A percentile compares a stretch with the other conserved stretches of the same genome.
These are phyloP conservation scores for Pituophis catenifer DNA, from an alignment of 2,113 vertebrate species.

Conservation along the genomic window DNA sequence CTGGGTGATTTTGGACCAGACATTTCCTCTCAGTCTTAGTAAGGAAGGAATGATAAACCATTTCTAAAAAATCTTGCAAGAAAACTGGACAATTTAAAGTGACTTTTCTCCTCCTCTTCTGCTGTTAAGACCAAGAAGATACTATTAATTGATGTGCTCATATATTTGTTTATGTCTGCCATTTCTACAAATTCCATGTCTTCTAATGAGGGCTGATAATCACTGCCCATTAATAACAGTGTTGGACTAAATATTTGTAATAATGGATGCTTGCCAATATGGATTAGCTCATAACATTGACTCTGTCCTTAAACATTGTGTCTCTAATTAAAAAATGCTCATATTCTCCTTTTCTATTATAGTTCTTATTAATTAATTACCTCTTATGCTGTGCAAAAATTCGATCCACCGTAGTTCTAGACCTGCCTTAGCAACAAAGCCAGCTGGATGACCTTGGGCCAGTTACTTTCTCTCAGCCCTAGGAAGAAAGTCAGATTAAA, in stretches of 20 bases:
- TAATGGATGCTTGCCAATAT: background rate
- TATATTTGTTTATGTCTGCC: background rate
- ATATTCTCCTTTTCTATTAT: background rate
- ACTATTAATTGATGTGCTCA: background rate
- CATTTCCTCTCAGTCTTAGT: background rate
- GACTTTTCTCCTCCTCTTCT: background rate
- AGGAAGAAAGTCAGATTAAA: background rate
- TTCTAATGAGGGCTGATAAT: background rate
- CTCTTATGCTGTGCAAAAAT: background rate
- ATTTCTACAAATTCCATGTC: background rate
- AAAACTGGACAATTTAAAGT: background rate
- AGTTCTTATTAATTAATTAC: background rate
- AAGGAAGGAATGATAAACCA: background rate
- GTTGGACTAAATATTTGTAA: background rate
- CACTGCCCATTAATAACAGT: background rate
- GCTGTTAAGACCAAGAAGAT: background rate
- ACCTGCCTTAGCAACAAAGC: background rate
- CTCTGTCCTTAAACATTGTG: background rate
- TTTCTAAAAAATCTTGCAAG: background rate
- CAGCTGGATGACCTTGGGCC: background rate
- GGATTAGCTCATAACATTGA: background rate
- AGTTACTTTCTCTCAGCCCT: background rate
- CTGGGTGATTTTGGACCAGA: background rate
- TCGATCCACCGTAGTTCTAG: background rate
- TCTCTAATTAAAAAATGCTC: background rate